Evolutionary conservation across 1,140 invertebrate species (phyloP).

Genomic region (Lordiphosa mommai): DNA sequence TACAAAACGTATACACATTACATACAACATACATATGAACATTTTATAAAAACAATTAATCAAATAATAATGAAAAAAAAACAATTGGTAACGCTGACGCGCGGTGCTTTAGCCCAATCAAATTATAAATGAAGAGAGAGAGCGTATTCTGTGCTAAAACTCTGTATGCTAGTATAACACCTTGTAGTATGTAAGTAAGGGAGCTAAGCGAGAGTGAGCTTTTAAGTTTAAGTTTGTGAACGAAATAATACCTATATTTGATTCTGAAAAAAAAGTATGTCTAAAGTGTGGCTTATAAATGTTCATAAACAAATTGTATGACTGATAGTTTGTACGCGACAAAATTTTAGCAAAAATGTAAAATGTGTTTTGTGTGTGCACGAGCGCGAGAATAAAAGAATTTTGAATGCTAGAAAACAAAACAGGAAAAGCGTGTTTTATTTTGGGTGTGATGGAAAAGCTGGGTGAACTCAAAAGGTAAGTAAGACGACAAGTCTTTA

Average conservation of each 20-base stretch:
- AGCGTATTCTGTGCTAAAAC: conserved; percentile 31
- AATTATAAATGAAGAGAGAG: conserved; percentile 9
- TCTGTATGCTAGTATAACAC: conserved; percentile 42
- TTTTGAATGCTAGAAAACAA: conserved; percentile 62
- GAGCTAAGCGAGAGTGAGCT: conserved; percentile 18
- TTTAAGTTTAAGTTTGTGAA: conserved; percentile 15
- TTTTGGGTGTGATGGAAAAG: not conserved
- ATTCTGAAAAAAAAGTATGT: conserved; percentile 26
- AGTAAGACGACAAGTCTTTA: too few species aligned
- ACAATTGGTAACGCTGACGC: conserved; percentile 61
- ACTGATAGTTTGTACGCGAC: conserved; percentile 77
- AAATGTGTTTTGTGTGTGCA: conserved; percentile 68
- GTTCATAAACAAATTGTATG: conserved; percentile 65
- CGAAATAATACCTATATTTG: conserved; percentile 9
- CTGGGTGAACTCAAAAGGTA: too few species aligned
- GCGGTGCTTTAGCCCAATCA: conserved; percentile 63
- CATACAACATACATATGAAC: conserved; percentile 28
- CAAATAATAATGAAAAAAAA: not conserved
- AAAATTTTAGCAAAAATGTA: conserved; percentile 63
- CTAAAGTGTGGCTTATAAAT: conserved; percentile 48
- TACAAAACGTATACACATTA: conserved; percentile 42
- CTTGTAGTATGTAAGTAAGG: conserved; percentile 23
- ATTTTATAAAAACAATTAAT: conserved; percentile 17
- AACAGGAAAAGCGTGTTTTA: conserved; percentile 37
- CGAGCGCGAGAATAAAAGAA: conserved; percentile 64